Evolutionary conservation across 2,888 invertebrate genomes (phyloP).

Genomic region (Dendrolimus houi): DNA sequence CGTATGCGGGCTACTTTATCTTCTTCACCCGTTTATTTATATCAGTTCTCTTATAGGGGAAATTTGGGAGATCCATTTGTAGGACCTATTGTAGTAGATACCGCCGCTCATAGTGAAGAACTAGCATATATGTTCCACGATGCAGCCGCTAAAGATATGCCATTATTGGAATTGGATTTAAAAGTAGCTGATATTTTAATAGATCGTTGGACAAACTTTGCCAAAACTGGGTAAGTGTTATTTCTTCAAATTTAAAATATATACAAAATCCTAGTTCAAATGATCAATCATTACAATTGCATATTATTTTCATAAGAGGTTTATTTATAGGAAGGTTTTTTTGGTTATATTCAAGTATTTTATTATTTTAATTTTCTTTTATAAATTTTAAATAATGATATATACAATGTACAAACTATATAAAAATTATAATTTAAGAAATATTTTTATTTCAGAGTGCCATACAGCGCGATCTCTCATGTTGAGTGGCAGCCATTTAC

Average conservation of each 20-base stretch:
- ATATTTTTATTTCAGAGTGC: slow-evolving; percentile 32
- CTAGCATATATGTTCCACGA: slow-evolving; percentile 49
- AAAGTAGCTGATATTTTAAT: slow-evolving; percentile 41
- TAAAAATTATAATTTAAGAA: no score
- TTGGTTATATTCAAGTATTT: no score
- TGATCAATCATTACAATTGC: background rate
- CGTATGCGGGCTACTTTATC: slow-evolving; percentile 31
- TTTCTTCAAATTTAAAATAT: slow-evolving; percentile 1
- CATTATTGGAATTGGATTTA: slow-evolving; percentile 36
- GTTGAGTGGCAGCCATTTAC: slow-evolving; percentile 44
- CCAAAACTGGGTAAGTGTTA: slow-evolving; percentile 45
- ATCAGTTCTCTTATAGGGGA: slow-evolving; percentile 62
- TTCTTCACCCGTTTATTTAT: slow-evolving; percentile 37
- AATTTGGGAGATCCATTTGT: slow-evolving; percentile 36
- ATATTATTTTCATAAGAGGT: slow-evolving; percentile 1
- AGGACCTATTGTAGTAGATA: slow-evolving; percentile 34
- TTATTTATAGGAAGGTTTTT: background rate
- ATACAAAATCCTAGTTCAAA: background rate
- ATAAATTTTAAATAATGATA: no score
- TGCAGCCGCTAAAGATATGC: slow-evolving; percentile 11
- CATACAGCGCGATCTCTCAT: slow-evolving; percentile 37
- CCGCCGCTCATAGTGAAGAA: slow-evolving; percentile 56
- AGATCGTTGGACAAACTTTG: slow-evolving; percentile 63
- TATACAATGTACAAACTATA: no score
- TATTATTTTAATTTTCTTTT: no score